Conservation (phyloP, 2,113 vertebrate species). For the Antigone vipio region DNA sequence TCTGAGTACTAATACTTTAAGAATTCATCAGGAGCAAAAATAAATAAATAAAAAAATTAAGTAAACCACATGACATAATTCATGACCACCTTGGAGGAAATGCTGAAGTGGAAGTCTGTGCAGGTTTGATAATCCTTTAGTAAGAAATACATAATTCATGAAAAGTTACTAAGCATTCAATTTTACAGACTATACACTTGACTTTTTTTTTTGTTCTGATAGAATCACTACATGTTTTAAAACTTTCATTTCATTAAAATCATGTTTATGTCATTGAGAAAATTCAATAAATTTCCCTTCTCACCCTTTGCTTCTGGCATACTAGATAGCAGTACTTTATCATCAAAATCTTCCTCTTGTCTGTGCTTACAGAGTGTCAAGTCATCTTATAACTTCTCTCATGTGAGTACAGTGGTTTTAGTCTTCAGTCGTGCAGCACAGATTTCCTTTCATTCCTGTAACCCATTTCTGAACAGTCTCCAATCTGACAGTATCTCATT, state of each 20-base stretch:
- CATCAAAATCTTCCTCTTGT: not conserved
- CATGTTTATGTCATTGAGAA: not conserved
- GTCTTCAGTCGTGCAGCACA: not conserved
- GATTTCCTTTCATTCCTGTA: not conserved
- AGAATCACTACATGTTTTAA: not conserved
- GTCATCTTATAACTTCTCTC: not conserved
- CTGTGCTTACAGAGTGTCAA: not conserved
- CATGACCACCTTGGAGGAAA: not conserved
- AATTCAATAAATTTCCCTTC: not conserved
- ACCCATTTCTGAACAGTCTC: not conserved
- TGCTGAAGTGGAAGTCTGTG: not conserved
- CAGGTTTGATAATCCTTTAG: not conserved
- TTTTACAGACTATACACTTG: not conserved
- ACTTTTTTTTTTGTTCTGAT: not conserved
- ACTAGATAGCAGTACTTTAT: not conserved
- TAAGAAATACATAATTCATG: not conserved
- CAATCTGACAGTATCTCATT: not conserved
- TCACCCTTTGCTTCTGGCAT: not conserved
- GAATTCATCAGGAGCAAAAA: not conserved
- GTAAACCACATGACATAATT: not conserved
- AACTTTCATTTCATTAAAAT: not conserved
- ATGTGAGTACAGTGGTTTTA: not conserved
- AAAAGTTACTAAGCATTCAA: not conserved
- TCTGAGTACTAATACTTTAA: not conserved
- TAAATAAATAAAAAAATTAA: not conserved